These are phyloP conservation scores for Borostomias antarcticus DNA, from an alignment of 2,797 vertebrate genomes.

Conservation along the genomic window DNA sequence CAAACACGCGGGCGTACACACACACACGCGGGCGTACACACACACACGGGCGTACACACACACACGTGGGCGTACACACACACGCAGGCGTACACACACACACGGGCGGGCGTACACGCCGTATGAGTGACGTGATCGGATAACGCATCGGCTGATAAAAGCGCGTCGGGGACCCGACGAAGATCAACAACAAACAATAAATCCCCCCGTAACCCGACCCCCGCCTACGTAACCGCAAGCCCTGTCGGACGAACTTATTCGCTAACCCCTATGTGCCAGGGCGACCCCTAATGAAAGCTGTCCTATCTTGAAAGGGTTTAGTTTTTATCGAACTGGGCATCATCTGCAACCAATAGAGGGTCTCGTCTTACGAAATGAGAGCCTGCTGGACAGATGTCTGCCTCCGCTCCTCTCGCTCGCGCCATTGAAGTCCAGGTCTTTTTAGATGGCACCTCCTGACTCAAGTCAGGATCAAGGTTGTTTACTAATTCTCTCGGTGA, in stretches of 20 bases:
- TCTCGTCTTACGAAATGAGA: conserved; percentile 74
- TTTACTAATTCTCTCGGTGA: conserved; percentile 68
- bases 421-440: conserved; percentile 72
- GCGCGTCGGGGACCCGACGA: conserved; percentile 28
- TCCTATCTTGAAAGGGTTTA: conserved; percentile 76
- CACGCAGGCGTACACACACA: conserved; percentile 4
- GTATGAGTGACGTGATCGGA: too few species aligned
- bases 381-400: conserved; percentile 82
- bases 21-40: conserved; percentile 15
- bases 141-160: background rate
- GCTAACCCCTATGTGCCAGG: conserved; percentile 57
- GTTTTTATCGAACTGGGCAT: conserved; percentile 76
- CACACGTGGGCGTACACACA: too few species aligned
- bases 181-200: conserved; percentile 55
- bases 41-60: conserved; percentile 11
- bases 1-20: background rate
- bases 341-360: conserved; percentile 82
- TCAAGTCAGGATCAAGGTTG: conserved; percentile 73
- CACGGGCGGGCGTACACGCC: background rate
- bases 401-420: conserved; percentile 66
- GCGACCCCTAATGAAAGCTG: conserved; percentile 65
- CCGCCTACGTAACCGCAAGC: conserved; percentile 30
- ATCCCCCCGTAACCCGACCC: background rate
- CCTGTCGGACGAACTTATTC: conserved; percentile 53
- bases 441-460: conserved; percentile 78